Conservation (phyloP, 64 coral and sea anemone species). For the Hydrozoanthus tunicans region DNA sequence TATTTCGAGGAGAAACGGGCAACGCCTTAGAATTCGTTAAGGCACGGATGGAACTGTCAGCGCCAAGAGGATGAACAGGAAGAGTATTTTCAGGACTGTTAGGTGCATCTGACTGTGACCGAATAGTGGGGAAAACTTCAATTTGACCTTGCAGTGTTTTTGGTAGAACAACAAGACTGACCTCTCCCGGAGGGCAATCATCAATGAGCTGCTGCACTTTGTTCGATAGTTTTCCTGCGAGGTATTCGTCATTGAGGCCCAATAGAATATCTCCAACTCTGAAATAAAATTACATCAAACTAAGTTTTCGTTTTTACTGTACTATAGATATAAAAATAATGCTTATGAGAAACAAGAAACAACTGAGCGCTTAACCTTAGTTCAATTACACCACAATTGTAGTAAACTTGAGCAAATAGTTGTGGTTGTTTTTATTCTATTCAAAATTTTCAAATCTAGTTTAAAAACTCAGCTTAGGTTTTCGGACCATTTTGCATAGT, state of each 20-base stretch:
- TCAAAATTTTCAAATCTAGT: no score
- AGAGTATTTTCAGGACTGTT: not conserved
- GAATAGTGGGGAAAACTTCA: not conserved
- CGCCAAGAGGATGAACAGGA: not conserved
- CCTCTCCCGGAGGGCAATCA: slow-evolving; percentile 73
- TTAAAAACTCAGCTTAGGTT: no score
- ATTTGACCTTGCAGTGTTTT: not conserved
- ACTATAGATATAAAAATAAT: not conserved
- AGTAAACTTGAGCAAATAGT: no score
- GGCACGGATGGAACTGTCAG: not conserved
- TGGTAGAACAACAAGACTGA: slow-evolving; percentile 58
- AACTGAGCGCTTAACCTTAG: not conserved
- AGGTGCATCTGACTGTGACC: not conserved
- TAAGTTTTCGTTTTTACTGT: no score
- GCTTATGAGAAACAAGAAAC: no score
- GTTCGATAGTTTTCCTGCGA: slow-evolving; percentile 25
- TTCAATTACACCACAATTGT: no score
- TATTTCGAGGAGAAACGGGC: not conserved
- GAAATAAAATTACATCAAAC: not conserved
- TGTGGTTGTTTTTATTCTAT: no score
- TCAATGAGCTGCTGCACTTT: slow-evolving; percentile 73
- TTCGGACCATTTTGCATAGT: no score
- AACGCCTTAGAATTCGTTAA: not conserved
- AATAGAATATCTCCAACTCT: slow-evolving; percentile 85
- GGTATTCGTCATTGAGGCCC: slow-evolving; percentile 51